A percentile compares a stretch with the other conserved stretches of the same genome.
These are phyloP conservation scores for Adelges cooleyi DNA, from an alignment of 1,140 invertebrate species.

Conservation along the genomic window DNA sequence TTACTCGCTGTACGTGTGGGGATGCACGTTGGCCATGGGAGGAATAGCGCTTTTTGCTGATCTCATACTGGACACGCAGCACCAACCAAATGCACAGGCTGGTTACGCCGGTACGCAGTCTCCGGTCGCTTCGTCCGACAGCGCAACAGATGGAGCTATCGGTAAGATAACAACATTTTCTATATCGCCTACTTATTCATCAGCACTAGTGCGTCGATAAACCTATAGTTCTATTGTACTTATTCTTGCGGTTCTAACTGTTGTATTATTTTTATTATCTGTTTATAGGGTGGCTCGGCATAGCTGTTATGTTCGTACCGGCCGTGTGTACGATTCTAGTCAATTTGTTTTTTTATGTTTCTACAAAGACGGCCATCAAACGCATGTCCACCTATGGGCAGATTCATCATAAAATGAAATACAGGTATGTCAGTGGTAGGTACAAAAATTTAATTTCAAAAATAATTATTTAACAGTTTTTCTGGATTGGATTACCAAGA, in stretches of 20 bases:
- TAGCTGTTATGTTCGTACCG: constrained; percentile 66
- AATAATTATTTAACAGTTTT: too few species aligned
- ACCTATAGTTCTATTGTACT: too few species aligned
- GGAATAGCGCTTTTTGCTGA: constrained; percentile 63
- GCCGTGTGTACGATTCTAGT: constrained; percentile 63
- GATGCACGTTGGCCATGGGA: constrained; percentile 54
- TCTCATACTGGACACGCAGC: constrained; percentile 55
- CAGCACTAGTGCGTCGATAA: too few species aligned
- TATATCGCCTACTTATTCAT: too few species aligned
- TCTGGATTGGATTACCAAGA: too few species aligned
- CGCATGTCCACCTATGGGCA: constrained; percentile 65
- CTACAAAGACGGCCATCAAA: constrained; percentile 64
- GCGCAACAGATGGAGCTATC: constrained; percentile 49
- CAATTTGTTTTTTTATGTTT: constrained; percentile 64
- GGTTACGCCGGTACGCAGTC: constrained; percentile 37
- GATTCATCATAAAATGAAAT: constrained; percentile 72
- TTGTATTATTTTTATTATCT: neutral
- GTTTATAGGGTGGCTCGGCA: constrained; percentile 57
- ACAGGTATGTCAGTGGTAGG: constrained; percentile 58
- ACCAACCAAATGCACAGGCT: constrained; percentile 33
- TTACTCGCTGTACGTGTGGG: constrained; percentile 68
- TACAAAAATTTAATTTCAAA: too few species aligned
- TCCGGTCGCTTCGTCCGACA: constrained; percentile 37
- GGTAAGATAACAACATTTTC: constrained; percentile 40
- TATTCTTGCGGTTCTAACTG: too few species aligned